phyloP scores from a whole-genome alignment of 1,140 invertebrate genomes.

The Halesus radiatus region DNA sequence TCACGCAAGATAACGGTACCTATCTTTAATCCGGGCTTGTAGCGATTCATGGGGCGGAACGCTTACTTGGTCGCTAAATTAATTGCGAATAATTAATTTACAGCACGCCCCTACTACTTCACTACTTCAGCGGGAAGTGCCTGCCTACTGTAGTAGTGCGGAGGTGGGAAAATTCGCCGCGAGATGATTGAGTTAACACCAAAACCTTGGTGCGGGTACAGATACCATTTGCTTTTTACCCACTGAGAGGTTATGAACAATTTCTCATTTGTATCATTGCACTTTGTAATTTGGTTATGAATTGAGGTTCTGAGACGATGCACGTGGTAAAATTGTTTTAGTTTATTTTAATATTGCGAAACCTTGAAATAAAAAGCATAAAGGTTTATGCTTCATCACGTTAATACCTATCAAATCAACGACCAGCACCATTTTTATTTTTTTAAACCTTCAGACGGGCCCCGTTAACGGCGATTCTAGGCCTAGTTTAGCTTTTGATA shows the following conservation, averaged over 20 bases:
- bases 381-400: too few species aligned
- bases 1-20: neutral
- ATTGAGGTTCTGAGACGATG: neutral
- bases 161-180: neutral
- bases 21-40: constrained; percentile 15
- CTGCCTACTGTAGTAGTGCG: too few species aligned
- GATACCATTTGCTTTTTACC: neutral
- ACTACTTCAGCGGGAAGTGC: constrained; percentile 11
- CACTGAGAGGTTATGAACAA: constrained; percentile 34
- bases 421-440: too few species aligned
- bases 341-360: too few species aligned
- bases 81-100: constrained; percentile 53
- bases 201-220: neutral
- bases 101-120: constrained; percentile 20
- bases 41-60: constrained; percentile 13
- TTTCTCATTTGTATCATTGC: constrained; percentile 52
- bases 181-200: constrained; percentile 51
- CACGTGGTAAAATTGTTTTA: too few species aligned
- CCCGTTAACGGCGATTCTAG: too few species aligned
- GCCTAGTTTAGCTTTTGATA: too few species aligned
- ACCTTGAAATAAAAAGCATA: too few species aligned
- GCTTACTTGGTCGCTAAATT: constrained; percentile 44
- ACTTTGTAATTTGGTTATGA: constrained; percentile 33
- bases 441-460: too few species aligned
- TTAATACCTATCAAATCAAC: too few species aligned